Percentiles rank a stretch among this genome's conserved stretches.
Evolutionary conservation across 2,797 vertebrate genomes (phyloP).

Genomic region (Myioborus melanocephalus): DNA sequence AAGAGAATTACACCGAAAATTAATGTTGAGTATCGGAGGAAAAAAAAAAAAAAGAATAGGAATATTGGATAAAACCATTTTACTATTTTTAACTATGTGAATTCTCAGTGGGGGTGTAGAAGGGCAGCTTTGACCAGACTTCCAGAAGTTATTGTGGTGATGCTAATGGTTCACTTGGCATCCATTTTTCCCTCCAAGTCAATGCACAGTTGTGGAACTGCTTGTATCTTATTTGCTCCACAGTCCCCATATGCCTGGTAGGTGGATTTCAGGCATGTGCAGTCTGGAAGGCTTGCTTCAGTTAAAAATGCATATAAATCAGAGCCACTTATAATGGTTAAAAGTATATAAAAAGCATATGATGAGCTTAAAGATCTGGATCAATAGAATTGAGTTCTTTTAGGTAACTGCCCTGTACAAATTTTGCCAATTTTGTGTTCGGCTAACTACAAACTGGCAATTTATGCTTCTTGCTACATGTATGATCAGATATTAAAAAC

Average conservation of each 20-base stretch:
- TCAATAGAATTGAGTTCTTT: background rate
- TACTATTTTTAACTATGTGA: background rate
- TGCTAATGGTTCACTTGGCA: background rate
- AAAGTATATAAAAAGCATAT: background rate
- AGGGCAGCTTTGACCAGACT: background rate
- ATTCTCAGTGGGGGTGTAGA: background rate
- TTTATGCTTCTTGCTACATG: background rate
- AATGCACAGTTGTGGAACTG: background rate
- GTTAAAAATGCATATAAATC: background rate
- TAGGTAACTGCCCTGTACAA: background rate
- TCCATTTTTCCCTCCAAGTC: background rate
- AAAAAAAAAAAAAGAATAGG: background rate
- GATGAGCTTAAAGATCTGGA: background rate
- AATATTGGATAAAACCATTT: background rate
- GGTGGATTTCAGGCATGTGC: background rate
- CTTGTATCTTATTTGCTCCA: background rate
- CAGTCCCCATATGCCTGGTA: background rate
- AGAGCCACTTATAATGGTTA: background rate
- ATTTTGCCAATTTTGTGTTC: background rate
- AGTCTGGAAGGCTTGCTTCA: background rate
- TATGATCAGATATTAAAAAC: background rate
- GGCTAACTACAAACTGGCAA: background rate
- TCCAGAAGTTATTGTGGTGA: background rate
- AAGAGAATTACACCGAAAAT: background rate
- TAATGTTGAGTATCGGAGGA: background rate